phyloP scores from a whole-genome alignment of 2,888 invertebrate genomes.

The Urechis unicinctus region DNA sequence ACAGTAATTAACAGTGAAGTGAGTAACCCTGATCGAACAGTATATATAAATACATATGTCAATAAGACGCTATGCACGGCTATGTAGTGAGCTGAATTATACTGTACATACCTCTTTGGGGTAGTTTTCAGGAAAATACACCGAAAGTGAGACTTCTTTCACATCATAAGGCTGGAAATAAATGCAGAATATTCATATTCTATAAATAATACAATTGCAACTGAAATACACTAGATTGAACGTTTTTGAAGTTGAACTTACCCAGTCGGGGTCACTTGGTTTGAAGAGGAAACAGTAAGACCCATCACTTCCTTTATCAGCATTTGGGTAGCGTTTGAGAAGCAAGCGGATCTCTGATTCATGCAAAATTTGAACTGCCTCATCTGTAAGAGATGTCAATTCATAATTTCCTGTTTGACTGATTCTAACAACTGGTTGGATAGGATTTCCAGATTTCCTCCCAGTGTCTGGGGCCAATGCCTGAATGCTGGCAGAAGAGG shows the following conservation, averaged over 20 bases:
- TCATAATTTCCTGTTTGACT: not conserved
- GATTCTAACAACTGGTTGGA: too few relatives aligned
- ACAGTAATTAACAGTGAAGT: too few relatives aligned
- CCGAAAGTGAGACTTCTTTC: slow-evolving; percentile 28
- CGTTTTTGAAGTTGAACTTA: too few relatives aligned
- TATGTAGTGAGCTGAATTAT: not conserved
- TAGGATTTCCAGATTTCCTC: too few relatives aligned
- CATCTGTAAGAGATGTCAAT: slow-evolving; percentile 8
- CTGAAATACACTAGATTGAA: too few relatives aligned
- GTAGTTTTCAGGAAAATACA: slow-evolving; percentile 32
- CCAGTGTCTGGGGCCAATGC: too few relatives aligned
- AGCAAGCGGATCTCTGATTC: slow-evolving; percentile 33
- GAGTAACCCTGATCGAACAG: too few relatives aligned
- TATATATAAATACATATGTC: not conserved
- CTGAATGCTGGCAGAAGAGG: too few relatives aligned
- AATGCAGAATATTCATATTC: slow-evolving; percentile 1
- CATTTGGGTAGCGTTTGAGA: slow-evolving; percentile 33
- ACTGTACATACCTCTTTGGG: slow-evolving; percentile 31
- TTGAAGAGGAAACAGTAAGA: slow-evolving; percentile 24
- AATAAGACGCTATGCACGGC: not conserved
- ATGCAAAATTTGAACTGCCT: slow-evolving; percentile 25
- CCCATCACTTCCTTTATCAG: slow-evolving; percentile 20
- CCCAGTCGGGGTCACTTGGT: slow-evolving; percentile 46
- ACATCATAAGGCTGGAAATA: slow-evolving; percentile 44
- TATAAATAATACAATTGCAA: not conserved